Percentiles rank a stretch among this genome's conserved stretches.
Conservation (phyloP, 2,888 invertebrate species). For the Napeogenes inachia region DNA sequence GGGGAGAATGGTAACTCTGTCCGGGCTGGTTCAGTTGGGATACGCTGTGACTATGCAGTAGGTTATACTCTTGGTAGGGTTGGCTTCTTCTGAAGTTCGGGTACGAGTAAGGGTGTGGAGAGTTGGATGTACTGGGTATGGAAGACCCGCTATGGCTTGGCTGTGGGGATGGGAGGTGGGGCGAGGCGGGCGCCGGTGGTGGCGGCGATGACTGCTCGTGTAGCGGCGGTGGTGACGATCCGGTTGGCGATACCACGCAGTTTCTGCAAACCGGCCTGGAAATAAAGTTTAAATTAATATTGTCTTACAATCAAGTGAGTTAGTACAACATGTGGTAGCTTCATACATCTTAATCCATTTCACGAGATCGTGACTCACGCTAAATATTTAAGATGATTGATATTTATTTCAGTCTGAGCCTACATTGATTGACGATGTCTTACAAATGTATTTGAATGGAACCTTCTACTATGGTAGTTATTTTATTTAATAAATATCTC, state of each 20-base stretch:
- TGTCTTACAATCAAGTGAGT: not conserved
- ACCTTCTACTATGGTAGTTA: too few species aligned
- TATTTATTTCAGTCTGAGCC: not conserved
- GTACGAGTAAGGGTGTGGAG: conserved; percentile 65
- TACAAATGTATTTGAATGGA: too few species aligned
- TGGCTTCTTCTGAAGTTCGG: conserved; percentile 60
- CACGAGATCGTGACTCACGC: not conserved
- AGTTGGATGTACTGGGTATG: conserved; percentile 60
- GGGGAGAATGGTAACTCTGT: conserved; percentile 59
- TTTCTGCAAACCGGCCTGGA: conserved; percentile 89
- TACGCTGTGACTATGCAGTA: conserved; percentile 55
- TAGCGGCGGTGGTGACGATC: conserved; percentile 64
- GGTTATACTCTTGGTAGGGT: conserved; percentile 54
- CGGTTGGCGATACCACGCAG: conserved; percentile 81
- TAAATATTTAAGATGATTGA: conserved; percentile 2
- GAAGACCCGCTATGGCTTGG: conserved; percentile 65
- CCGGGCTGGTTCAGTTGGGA: conserved; percentile 54
- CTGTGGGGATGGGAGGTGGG: conserved; percentile 58
- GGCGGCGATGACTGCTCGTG: conserved; percentile 63
- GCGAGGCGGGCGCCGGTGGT: conserved; percentile 63
- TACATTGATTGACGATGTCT: not conserved
- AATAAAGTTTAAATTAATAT: conserved; percentile 22
- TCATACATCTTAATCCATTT: not conserved
- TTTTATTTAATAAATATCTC: too few species aligned
- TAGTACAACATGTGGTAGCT: not conserved